phyloP scores from a whole-genome alignment of 2,888 invertebrate genomes.

The Stenchaetothrips biformis region DNA sequence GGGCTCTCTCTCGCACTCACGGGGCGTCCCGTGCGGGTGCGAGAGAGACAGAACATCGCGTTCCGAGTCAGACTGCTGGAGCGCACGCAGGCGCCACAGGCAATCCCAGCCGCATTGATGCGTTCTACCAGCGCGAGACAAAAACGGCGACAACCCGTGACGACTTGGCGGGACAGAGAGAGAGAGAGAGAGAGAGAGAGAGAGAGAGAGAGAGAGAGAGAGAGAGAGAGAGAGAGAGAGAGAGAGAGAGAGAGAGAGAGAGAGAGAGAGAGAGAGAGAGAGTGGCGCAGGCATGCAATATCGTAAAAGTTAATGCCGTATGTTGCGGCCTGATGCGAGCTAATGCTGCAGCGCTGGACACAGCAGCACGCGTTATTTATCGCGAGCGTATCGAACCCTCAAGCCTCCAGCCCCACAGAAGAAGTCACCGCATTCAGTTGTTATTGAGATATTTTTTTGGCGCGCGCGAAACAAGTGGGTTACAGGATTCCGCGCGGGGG shows the following conservation, averaged over 20 bases:
- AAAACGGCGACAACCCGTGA: background rate
- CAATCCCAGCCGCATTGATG: too few relatives aligned
- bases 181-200: background rate
- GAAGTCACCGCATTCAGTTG: background rate
- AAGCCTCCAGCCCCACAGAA: background rate
- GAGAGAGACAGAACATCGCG: too few relatives aligned
- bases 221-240: background rate
- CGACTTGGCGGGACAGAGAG: background rate
- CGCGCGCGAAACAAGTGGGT: too few relatives aligned
- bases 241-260: background rate
- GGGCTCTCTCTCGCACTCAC: too few relatives aligned
- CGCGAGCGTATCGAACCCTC: background rate
- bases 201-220: too few relatives aligned
- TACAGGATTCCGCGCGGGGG: too few relatives aligned
- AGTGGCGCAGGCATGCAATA: background rate
- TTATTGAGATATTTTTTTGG: background rate
- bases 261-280: slow-evolving; percentile 3
- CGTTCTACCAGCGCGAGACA: too few relatives aligned
- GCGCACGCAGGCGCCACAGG: too few relatives aligned
- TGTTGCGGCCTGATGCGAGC: background rate
- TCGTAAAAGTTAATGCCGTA: slow-evolving; percentile 16
- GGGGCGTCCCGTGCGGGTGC: too few relatives aligned
- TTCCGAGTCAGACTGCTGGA: too few relatives aligned
- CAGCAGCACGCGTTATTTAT: background rate
- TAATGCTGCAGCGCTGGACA: background rate